phyloP scores from a whole-genome alignment of 53 echinoderm and acorn worm species.

The Paracentrotus lividus region DNA sequence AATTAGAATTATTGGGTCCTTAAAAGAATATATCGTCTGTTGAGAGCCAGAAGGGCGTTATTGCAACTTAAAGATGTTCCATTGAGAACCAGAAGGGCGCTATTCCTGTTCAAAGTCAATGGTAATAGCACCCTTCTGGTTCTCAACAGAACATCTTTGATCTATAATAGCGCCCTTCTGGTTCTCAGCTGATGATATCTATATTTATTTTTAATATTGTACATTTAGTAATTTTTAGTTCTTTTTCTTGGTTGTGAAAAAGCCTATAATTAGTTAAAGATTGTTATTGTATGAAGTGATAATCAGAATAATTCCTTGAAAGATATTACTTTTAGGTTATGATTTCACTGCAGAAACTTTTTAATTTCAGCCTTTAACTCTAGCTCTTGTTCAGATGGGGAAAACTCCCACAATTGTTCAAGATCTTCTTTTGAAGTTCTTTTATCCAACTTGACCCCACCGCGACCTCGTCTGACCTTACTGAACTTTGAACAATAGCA shows the following conservation, averaged over 20 bases:
- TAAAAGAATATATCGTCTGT: too few relatives aligned
- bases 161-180: too few relatives aligned
- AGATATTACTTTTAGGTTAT: not conserved
- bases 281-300: not conserved
- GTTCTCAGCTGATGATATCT: too few relatives aligned
- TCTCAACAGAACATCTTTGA: too few relatives aligned
- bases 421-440: slow-evolving; percentile 20
- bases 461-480: not conserved
- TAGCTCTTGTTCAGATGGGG: not conserved
- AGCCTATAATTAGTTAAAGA: not conserved
- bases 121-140: too few relatives aligned
- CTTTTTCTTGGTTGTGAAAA: not conserved
- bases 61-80: too few relatives aligned
- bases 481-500: slow-evolving; percentile 54
- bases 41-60: too few relatives aligned
- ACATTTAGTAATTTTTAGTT: not conserved
- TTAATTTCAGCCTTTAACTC: slow-evolving; percentile 16
- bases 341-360: not conserved
- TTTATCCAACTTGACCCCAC: not conserved
- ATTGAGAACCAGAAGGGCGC: too few relatives aligned
- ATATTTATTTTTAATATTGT: not conserved
- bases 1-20: too few relatives aligned
- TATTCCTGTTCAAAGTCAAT: too few relatives aligned
- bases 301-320: not conserved
- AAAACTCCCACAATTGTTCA: slow-evolving; percentile 7